Conservation (phyloP, 2,797 vertebrate genomes). For the Catostomus latipinnis region DNA sequence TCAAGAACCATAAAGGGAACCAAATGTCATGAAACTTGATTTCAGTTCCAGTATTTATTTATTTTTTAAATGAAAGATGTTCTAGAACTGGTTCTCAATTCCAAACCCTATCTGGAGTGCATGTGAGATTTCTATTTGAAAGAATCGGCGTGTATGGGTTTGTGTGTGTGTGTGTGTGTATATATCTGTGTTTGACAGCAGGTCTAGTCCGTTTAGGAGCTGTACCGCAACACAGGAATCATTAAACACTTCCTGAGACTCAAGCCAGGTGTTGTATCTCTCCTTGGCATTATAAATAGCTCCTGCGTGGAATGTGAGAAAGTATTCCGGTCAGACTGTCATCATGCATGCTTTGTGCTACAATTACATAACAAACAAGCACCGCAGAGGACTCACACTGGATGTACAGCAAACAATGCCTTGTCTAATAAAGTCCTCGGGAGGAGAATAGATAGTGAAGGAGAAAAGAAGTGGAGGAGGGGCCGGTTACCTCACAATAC, state of each 20-base stretch:
- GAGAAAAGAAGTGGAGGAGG: neutral
- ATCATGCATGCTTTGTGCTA: slow-evolving; percentile 26
- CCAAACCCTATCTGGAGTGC: too few relatives aligned
- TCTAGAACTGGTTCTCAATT: too few relatives aligned
- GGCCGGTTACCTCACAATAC: slow-evolving; percentile 6
- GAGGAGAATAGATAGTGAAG: slow-evolving; percentile 1
- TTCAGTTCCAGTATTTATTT: too few relatives aligned
- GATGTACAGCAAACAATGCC: neutral
- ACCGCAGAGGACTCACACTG: neutral
- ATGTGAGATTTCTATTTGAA: neutral
- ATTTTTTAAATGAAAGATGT: too few relatives aligned
- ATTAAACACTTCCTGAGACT: slow-evolving; percentile 31
- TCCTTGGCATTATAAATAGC: slow-evolving; percentile 23
- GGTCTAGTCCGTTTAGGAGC: neutral
- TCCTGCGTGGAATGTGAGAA: slow-evolving; percentile 20
- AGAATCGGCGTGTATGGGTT: neutral
- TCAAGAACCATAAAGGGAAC: too few relatives aligned
- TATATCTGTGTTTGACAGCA: neutral
- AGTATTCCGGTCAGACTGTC: slow-evolving; percentile 19
- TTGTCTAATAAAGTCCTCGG: neutral
- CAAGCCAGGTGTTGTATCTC: slow-evolving; percentile 26
- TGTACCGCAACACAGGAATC: slow-evolving; percentile 15
- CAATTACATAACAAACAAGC: slow-evolving; percentile 29
- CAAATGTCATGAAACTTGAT: too few relatives aligned
- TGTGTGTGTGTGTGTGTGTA: slow-evolving; percentile 5